phyloP scores from a whole-genome alignment of 2,797 vertebrate species.

The Tragopan temminckii region DNA sequence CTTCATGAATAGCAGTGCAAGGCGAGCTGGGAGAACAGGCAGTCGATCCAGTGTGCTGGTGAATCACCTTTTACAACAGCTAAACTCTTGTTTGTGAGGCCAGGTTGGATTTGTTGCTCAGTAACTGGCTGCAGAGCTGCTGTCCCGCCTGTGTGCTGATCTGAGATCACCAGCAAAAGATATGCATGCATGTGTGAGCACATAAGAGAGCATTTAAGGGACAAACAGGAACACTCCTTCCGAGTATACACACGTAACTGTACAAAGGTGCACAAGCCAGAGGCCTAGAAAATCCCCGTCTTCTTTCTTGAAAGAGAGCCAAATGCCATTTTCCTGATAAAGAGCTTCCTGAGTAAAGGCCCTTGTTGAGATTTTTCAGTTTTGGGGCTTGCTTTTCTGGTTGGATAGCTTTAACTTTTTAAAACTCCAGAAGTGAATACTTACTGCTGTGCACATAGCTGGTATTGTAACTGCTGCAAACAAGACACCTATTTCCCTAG shows the following conservation, averaged over 20 bases:
- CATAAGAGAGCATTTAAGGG: neutral
- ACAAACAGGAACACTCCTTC: neutral
- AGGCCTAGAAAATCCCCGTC: neutral
- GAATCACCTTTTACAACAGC: neutral
- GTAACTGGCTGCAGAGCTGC: neutral
- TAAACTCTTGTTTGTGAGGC: neutral
- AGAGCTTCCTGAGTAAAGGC: conserved; percentile 48
- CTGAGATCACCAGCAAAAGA: fast-evolving
- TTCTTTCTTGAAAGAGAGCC: conserved; percentile 37
- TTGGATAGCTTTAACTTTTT: neutral
- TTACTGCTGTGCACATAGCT: neutral
- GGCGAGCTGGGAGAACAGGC: neutral
- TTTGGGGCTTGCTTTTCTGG: conserved; percentile 39
- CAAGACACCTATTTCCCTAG: neutral
- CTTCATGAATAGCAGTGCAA: conserved; percentile 58
- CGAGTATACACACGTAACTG: neutral
- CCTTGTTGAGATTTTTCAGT: neutral
- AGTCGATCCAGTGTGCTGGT: neutral
- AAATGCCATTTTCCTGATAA: conserved; percentile 19
- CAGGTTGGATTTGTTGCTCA: neutral
- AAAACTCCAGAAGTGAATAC: neutral
- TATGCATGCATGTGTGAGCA: neutral
- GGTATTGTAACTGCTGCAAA: neutral
- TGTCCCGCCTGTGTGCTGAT: neutral
- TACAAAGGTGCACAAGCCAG: neutral